These are phyloP conservation scores for Loripinus fragilis DNA, from an alignment of 2,888 invertebrate species.

Conservation along the genomic window DNA sequence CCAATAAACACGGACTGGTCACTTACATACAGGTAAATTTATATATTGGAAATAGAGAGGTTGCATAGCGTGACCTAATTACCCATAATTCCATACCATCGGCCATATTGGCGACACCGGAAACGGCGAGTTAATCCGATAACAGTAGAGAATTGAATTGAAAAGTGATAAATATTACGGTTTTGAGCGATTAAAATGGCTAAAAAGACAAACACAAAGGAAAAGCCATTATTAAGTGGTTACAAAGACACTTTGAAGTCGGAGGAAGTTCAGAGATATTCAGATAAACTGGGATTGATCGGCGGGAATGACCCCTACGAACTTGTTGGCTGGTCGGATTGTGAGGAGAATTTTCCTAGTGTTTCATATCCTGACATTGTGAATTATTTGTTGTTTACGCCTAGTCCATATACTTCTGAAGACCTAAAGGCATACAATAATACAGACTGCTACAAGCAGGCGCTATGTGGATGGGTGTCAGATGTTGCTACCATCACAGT, in stretches of 20 bases:
- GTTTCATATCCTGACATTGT: constrained; percentile 38
- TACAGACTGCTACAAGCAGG: background rate
- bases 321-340: constrained; percentile 24
- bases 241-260: background rate
- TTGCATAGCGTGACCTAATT: background rate
- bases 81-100: background rate
- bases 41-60: background rate
- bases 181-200: background rate
- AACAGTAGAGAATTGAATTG: background rate
- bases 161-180: background rate
- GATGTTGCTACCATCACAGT: background rate
- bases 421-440: constrained; percentile 39
- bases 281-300: constrained; percentile 35
- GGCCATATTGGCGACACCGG: background rate
- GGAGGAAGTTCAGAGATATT: constrained; percentile 33
- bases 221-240: background rate
- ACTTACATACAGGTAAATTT: too few relatives aligned
- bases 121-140: background rate
- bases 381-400: constrained; percentile 29
- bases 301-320: constrained; percentile 43
- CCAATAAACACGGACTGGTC: too few relatives aligned
- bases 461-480: background rate
- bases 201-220: background rate
- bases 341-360: constrained; percentile 25
- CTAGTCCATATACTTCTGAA: constrained; percentile 39